Evolutionary conservation across 1,140 invertebrate genomes (phyloP), one percentile per base, ranked within the genome.

Genomic region (Megalonaias nervosa): DNA sequence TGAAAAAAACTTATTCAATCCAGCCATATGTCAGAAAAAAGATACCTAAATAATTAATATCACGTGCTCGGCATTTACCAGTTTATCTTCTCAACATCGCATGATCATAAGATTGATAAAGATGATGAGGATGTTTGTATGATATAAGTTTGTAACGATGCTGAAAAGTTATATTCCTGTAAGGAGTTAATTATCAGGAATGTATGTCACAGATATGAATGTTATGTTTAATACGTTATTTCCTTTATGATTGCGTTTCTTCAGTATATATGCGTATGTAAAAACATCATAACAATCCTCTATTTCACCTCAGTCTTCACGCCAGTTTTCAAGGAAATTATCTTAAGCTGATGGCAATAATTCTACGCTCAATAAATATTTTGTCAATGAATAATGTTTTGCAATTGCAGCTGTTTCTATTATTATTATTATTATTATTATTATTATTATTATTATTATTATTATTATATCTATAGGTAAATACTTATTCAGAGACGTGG

Each of bases 391-490:
- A 1, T 26, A 26, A 26, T 2, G 1, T 26, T 26, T 26, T 26
- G 26, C 2, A 1, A 26, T 26, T 26, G 1, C 2, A 2, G n/a
- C n/a, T 60, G n/a, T 60, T 60, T 60, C n/a, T 26, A 26, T 61
- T 61, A 19, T 61, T 23, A 26, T 26, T 61, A 23, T 61, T 61
- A 61, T n/a, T n/a, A n/a, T 19, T 61, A 61, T n/a, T 61, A n/a
- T 61, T 61, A 61, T 23, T 19, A 61, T 23, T 19, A 19, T n/a
- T n/a, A 61, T 61, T 61, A 19, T 19, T 23, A 23, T 61, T n/a
- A 19, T 23, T 61, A 67, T 23, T 21, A 31, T 23, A 4, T 48
- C 92, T 21, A 19, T 26, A 67, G 21, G 26, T 67, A 12, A 17
- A 67, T 67, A n/a, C 6, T 67, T 67, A 23, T 21, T 17, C 65